Evolutionary conservation across 2,797 vertebrate genomes (phyloP).

Genomic region (Mastacembelus armatus): DNA sequence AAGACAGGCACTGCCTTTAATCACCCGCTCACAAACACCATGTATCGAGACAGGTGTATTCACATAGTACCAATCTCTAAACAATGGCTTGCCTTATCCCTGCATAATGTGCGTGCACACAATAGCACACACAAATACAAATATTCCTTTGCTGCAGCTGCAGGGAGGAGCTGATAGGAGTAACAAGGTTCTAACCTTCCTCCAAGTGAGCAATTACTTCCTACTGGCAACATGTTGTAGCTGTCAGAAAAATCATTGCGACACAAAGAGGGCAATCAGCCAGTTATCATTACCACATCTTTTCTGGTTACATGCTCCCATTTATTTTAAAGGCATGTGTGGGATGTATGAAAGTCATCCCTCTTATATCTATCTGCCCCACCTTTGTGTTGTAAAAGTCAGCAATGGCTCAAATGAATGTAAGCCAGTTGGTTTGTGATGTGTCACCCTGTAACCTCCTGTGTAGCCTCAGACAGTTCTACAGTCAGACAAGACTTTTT

Average conservation of each 20-base stretch:
- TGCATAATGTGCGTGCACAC: neutral
- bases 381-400: constrained; percentile 31
- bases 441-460: neutral
- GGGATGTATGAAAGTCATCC: constrained; percentile 32
- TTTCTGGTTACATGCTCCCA: constrained; percentile 28
- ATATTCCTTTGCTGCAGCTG: constrained; percentile 13
- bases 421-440: neutral
- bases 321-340: constrained; percentile 40
- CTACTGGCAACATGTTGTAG: constrained; percentile 42
- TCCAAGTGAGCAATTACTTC: constrained; percentile 46
- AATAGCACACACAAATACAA: neutral
- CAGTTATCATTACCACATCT: constrained; percentile 45
- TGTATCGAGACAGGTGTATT: constrained; percentile 54
- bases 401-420: constrained; percentile 8
- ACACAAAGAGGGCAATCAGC: constrained; percentile 50
- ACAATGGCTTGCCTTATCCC: constrained; percentile 22
- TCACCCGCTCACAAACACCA: constrained; percentile 61
- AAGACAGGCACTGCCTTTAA: constrained; percentile 67
- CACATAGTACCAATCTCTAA: constrained; percentile 37
- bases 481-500: neutral
- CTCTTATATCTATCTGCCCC: constrained; percentile 3
- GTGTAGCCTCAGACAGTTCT: neutral
- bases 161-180: constrained; percentile 18
- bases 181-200: constrained; percentile 31
- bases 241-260: constrained; percentile 44